A percentile compares a stretch with the other conserved stretches of the same genome.
Evolutionary conservation across 2,888 invertebrate species (phyloP).

Genomic region (Noctua pronuba): DNA sequence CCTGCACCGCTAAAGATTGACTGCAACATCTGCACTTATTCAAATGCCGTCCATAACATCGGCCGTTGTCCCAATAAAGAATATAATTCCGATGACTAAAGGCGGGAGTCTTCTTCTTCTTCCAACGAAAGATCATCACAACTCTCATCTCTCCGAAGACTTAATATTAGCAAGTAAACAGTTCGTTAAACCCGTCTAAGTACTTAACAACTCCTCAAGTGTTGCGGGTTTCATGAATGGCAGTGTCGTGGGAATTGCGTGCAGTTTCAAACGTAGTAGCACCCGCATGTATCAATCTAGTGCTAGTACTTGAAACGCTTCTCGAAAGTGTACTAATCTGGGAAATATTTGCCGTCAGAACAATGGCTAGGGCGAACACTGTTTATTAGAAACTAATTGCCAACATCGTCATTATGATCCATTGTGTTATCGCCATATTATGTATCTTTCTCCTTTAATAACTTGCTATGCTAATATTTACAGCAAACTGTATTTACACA

Average conservation of each 20-base stretch:
- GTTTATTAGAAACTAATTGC: slow-evolving; percentile 68
- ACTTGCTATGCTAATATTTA: slow-evolving; percentile 12
- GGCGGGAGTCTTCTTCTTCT: not conserved
- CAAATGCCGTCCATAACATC: not conserved
- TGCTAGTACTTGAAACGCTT: slow-evolving; percentile 69
- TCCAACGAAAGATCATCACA: not conserved
- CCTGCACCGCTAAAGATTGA: not conserved
- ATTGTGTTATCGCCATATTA: slow-evolving; percentile 40
- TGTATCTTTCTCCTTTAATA: slow-evolving; percentile 16
- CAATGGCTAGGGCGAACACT: slow-evolving; percentile 76
- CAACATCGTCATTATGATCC: slow-evolving; percentile 52
- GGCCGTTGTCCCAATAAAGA: not conserved
- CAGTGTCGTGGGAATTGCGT: slow-evolving; percentile 77
- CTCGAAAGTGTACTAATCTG: slow-evolving; percentile 84
- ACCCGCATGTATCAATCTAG: slow-evolving; percentile 69
- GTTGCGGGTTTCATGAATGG: slow-evolving; percentile 69
- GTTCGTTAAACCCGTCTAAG: slow-evolving; percentile 66
- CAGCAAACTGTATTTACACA: not conserved
- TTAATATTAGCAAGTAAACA: slow-evolving; percentile 31
- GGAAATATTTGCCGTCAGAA: slow-evolving; percentile 75
- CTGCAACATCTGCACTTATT: not conserved
- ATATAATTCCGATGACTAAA: not conserved
- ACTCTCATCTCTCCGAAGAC: not conserved
- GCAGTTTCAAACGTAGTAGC: slow-evolving; percentile 65
- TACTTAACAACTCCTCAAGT: slow-evolving; percentile 52